Evolutionary conservation across 2,113 vertebrate species (phyloP).

Genomic region (Antidorcas marsupialis): DNA sequence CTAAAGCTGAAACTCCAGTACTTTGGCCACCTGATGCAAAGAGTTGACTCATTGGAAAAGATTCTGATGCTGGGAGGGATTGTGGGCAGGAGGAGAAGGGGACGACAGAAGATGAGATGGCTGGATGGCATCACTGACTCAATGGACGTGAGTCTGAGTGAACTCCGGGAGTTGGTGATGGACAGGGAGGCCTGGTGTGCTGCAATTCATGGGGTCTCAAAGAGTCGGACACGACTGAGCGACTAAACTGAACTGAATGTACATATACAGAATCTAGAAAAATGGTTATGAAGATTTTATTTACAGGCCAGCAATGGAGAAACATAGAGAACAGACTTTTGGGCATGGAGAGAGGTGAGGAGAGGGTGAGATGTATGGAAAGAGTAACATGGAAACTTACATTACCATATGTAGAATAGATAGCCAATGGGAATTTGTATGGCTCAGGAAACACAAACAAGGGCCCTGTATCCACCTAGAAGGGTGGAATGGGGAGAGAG

Average conservation of each 20-base stretch:
- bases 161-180: too few relatives aligned
- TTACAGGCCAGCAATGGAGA: background rate
- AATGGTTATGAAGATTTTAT: background rate
- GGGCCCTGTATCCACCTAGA: background rate
- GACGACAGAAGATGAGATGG: too few relatives aligned
- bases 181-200: too few relatives aligned
- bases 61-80: too few relatives aligned
- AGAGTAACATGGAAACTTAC: background rate
- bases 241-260: background rate
- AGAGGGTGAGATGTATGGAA: background rate
- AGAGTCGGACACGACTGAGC: too few relatives aligned
- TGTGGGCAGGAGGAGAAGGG: too few relatives aligned
- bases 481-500: background rate
- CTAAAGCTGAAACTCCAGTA: too few relatives aligned
- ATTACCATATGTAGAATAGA: background rate
- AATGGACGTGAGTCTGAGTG: too few relatives aligned
- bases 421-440: background rate
- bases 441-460: background rate
- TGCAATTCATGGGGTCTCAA: too few relatives aligned
- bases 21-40: too few relatives aligned
- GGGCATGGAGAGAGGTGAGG: background rate
- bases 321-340: background rate
- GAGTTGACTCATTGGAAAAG: too few relatives aligned
- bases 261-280: background rate
- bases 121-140: too few relatives aligned